Evolutionary conservation across 2,113 vertebrate species (phyloP), one percentile per base, ranked within the genome.

Genomic region (Leuciscus idus): DNA sequence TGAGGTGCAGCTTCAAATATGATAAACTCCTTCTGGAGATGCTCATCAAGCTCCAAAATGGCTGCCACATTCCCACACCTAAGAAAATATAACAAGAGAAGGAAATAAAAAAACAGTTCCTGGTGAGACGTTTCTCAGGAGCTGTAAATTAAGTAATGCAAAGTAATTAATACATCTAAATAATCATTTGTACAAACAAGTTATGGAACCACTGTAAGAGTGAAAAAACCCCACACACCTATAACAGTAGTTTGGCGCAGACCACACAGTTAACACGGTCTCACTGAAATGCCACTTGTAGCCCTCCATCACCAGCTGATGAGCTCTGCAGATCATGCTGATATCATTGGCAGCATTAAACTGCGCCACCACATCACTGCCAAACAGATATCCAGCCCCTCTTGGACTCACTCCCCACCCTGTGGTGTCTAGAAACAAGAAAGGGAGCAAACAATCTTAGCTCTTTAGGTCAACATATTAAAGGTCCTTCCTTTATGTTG

Each of bases 281-380:
- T 99, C 98, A 0, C 96, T 97, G 93, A 99, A 99, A 93, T 99
- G 98, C 98, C 97, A 99, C 92, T 99, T 99, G 93, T 99, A 99
- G 21, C 98, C 98, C 87, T 99, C 98, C 98, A 99, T 99, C 61
- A 99, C 98, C 28, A 99, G 94, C 87, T 98, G 98, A 88, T 99
- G 98, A 0, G 98, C 98, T 17, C 98, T 94, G 89, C 98, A 98
- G 92, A 99, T 99, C 98, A 99, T 98, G 91, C 97, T 96, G 23
- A 98, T 98, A 92, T 98, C 97, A 0, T 99, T 99, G 89, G 97
- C 96, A 0, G 97, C 96, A 0, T 98, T 99, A 90, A 99, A 99
- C 92, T 98, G 98, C 0, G 98, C 96, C 73, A 99, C 98, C 62
- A 99, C 98, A 0, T 99, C 98, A 0, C 97, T 98, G 83, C 98